Evolutionary conservation across 2,888 invertebrate genomes (phyloP).

Genomic region (Andrena praecox): DNA sequence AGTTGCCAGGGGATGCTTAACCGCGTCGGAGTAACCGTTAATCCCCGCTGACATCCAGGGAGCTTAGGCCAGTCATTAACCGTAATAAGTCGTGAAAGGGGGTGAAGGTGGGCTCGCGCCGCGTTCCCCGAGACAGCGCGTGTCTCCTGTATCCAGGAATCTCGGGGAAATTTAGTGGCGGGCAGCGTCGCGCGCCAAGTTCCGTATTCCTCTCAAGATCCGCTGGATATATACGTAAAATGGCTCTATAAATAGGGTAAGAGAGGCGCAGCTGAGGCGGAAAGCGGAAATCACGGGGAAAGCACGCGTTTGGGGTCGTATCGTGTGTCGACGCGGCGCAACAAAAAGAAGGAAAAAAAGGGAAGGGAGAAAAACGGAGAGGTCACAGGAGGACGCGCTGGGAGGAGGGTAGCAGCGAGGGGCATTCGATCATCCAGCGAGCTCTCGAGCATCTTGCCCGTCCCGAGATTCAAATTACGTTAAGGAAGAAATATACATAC

Average conservation of each 20-base stretch:
- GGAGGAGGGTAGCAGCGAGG: conserved; percentile 39
- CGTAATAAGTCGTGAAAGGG: conserved; percentile 33
- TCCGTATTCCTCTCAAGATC: conserved; percentile 57
- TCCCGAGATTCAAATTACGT: not conserved
- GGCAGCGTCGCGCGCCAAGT: conserved; percentile 37
- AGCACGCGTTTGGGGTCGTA: conserved; percentile 74
- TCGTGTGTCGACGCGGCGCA: conserved; percentile 78
- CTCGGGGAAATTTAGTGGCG: conserved; percentile 48
- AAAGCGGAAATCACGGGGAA: conserved; percentile 77
- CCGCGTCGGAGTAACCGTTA: conserved; percentile 11
- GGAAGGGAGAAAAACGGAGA: conserved; percentile 40
- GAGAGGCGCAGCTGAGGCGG: conserved; percentile 70
- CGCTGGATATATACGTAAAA: conserved; percentile 52
- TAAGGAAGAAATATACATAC: too few species aligned
- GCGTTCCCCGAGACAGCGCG: conserved; percentile 24
- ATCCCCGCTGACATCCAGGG: conserved; percentile 40
- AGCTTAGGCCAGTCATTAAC: conserved; percentile 34
- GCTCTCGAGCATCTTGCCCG: not conserved
- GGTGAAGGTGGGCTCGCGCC: not conserved
- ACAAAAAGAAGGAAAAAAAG: conserved; percentile 59
- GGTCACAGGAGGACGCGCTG: conserved; percentile 15
- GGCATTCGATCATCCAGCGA: conserved; percentile 29
- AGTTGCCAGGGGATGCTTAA: not conserved
- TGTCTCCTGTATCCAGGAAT: conserved; percentile 34
- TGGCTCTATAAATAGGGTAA: conserved; percentile 69